Base-by-base conservation (phyloP, 2,113 vertebrate species). In the Phylloscopus trochilus region DNA sequence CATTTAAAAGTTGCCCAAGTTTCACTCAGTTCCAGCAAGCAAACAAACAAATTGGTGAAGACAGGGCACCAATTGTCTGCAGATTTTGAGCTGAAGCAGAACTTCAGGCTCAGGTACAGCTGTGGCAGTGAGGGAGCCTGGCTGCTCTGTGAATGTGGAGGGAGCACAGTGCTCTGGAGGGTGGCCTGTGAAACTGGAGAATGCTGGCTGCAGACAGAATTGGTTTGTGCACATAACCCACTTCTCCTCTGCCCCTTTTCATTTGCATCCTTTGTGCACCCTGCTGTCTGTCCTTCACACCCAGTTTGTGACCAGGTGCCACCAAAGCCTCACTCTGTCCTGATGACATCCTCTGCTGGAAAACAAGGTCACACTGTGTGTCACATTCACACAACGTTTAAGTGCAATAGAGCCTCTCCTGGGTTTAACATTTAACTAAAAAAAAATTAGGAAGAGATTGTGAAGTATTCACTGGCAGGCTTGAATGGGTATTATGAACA, bases 101-200 rank as follows among this genome's bases (percentile, higher is more conserved):
- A 16, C 11, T 67, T 72, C 24, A 52, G 21, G 13, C 17, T 2
- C 9, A 47, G 51, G 22, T 15, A 6, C 22, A 66, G 13, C 13
- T 27, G 0, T 67, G 35, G 13, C 43, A 41, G 33, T 5, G 28
- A 9, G 1, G 13, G 51, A 62, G 5, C 15, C 9, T 2, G 11
- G 2, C 4, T 70, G 30, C 19, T n/a, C 8, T 41, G 44, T 5
- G 63, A 16, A 0, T 24, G 26, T 7, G 7, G 47, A 55, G 41
- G 28, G 51, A 63, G 30, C 39, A 11, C 13, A 15, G 58, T 16
- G 53, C 24, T 75, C 27, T 35, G 23, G 9, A 24, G 20, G 49
- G 51, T 18, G 20, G 4, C 30, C 30, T 49, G 6, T 18, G 14
- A 33, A 67, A 15, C 24, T 64, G 47, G 23, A 14, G 16, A 47